A percentile compares a stretch with the other conserved stretches of the same genome.
phyloP scores from a whole-genome alignment of 1,140 invertebrate species.

The Drosophila elegans region DNA sequence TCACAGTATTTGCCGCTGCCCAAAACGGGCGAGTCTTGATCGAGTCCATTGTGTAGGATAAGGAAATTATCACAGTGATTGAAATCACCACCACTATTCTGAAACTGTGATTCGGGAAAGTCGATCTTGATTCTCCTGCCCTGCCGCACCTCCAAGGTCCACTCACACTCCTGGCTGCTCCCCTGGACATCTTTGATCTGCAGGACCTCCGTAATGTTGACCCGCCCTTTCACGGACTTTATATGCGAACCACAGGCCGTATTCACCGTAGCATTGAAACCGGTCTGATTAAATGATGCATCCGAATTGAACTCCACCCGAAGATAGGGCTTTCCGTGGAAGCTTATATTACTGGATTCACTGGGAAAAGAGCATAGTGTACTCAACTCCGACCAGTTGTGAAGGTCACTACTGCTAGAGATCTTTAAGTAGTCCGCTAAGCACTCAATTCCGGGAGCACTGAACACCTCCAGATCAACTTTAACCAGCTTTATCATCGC shows the following conservation, averaged over 20 bases:
- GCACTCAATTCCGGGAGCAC: constrained; percentile 80
- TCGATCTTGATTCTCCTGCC: constrained; percentile 86
- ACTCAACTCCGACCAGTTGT: constrained; percentile 83
- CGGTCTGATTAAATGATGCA: constrained; percentile 85
- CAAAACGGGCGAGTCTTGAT: constrained; percentile 89
- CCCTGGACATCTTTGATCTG: too few species aligned
- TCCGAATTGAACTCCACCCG: constrained; percentile 85
- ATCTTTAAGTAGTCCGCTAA: constrained; percentile 87
- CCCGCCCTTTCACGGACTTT: constrained; percentile 76
- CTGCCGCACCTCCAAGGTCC: constrained; percentile 89
- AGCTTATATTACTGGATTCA: not conserved
- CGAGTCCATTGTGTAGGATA: constrained; percentile 90
- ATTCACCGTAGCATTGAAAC: constrained; percentile 86
- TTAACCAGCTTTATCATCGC: constrained; percentile 86
- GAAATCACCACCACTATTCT: too few species aligned
- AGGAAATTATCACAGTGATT: constrained; percentile 86
- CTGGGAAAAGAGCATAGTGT: constrained; percentile 66
- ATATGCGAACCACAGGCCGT: constrained; percentile 88
- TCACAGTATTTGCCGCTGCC: constrained; percentile 91
- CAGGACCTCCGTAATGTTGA: constrained; percentile 73
- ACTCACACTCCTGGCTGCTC: constrained; percentile 85
- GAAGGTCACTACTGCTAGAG: constrained; percentile 86
- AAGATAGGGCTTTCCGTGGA: constrained; percentile 71
- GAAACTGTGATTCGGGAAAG: constrained; percentile 56
- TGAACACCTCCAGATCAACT: constrained; percentile 87